Evolutionary conservation across 2,888 invertebrate species (phyloP).

Genomic region (Clunio marinus): DNA sequence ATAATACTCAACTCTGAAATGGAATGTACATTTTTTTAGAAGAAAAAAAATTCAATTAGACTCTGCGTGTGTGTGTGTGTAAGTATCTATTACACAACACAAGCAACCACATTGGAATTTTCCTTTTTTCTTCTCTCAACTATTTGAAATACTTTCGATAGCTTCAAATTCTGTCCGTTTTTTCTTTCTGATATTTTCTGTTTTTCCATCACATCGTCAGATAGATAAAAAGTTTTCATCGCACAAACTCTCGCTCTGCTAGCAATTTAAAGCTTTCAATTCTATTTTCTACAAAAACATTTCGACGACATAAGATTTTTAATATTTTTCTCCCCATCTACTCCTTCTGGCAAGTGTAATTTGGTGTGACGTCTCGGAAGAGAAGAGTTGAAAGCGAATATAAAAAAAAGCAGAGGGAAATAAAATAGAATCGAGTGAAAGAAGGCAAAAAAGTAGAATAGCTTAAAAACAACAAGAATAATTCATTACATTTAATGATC

Average conservation of each 20-base stretch:
- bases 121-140: too few species aligned
- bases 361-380: constrained; percentile 30
- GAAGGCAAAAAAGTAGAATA: too few species aligned
- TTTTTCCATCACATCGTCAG: too few species aligned
- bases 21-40: neutral
- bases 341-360: constrained; percentile 26
- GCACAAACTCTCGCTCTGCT: neutral
- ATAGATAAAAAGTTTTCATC: neutral
- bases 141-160: neutral
- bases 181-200: too few species aligned
- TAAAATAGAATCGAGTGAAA: neutral
- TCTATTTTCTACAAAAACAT: constrained; percentile 13
- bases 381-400: neutral
- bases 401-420: neutral
- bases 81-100: too few species aligned
- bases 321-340: neutral
- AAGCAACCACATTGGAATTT: constrained; percentile 9
- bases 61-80: neutral
- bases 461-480: constrained; percentile 32
- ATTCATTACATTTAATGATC: constrained; percentile 36
- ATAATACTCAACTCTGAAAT: too few species aligned
- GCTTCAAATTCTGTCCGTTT: constrained; percentile 13
- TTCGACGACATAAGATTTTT: constrained; percentile 15
- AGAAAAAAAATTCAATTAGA: constrained; percentile 3
- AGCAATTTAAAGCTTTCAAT: constrained; percentile 18